Percentiles rank a stretch among this genome's conserved stretches.
These are phyloP conservation scores for Halocynthia aurantium DNA, from an alignment of 23 tunicate species.

Conservation along the genomic window DNA sequence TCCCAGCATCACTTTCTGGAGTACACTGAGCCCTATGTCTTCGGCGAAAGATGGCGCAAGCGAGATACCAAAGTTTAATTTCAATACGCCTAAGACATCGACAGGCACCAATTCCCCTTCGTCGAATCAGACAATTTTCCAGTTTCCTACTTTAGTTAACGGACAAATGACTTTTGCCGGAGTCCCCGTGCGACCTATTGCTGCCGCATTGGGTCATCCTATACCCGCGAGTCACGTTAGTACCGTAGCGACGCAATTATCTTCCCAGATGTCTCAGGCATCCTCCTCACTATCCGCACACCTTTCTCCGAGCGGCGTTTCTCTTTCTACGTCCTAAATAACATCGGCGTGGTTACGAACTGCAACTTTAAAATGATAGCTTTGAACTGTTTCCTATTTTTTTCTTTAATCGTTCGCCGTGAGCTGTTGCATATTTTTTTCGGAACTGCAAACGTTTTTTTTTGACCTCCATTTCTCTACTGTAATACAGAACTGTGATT, in stretches of 20 bases:
- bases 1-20: conserved; percentile 97
- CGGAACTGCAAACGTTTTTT: no score
- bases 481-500: no score
- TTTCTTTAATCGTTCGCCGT: no score
- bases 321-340: conserved; percentile 30
- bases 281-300: conserved; percentile 36
- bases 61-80: conserved; percentile 18
- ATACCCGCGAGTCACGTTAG: conserved; percentile 77
- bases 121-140: conserved; percentile 38
- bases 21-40: conserved; percentile 68
- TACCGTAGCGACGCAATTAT: conserved; percentile 76
- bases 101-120: conserved; percentile 4
- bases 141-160: conserved; percentile 77
- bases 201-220: conserved; percentile 94
- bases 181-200: conserved; percentile 86
- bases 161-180: conserved; percentile 88
- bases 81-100: background rate
- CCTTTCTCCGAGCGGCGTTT: conserved; percentile 31
- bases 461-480: no score
- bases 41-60: conserved; percentile 13
- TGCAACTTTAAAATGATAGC: no score
- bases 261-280: conserved; percentile 66
- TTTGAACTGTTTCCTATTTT: no score
- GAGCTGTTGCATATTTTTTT: no score
- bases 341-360: no score